Evolutionary conservation across 1,140 invertebrate genomes (phyloP), one percentile per base, ranked within the genome.

Genomic region (Nasonia longicornis): DNA sequence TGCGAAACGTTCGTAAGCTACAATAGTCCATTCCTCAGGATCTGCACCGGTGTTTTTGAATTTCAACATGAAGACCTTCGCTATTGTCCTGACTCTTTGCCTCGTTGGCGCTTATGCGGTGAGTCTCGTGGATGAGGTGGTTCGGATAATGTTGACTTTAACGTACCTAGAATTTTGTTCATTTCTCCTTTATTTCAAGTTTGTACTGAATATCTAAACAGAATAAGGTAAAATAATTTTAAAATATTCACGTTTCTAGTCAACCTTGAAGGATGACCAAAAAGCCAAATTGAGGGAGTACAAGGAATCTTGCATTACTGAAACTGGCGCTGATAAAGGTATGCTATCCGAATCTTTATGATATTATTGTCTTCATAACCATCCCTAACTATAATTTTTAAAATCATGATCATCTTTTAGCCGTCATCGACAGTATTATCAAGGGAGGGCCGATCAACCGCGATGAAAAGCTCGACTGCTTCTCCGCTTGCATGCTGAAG

Each of bases 381-480:
- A 10, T 66, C 2, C 26, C 6, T 12, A 26, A 4, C 63, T 22
- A 14, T 11, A 67, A 71, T 7, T 35, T 29, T 72, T 64, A 70
- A 38, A 26, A 6, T 67, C 0, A 0, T 26, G 10, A 67, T 12
- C n/a, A 22, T 76, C 3, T 52, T 79, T 38, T 31, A 74, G 79
- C 71, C 4, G 22, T 67, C 2, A 20, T 80, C 16, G 72, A 80
- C n/a, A 7, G 3, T 10, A 75, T 80, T 52, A 70, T 48, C 16
- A 71, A 71, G 48, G 66, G 64, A 38, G 73, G 64, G 12, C 0
- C 20, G 38, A 35, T 76, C 20, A 70, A 20, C 20, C 76, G 2
- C 22, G 76, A 85, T 29, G 75, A 82, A 2, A 86, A 86, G 48
- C 11, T 86, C 14, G 66, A 42, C 2, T 87, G 86, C 70, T 86